Base-by-base conservation (phyloP, 2,888 invertebrate species). In the Heteromyza rotundicornis region DNA sequence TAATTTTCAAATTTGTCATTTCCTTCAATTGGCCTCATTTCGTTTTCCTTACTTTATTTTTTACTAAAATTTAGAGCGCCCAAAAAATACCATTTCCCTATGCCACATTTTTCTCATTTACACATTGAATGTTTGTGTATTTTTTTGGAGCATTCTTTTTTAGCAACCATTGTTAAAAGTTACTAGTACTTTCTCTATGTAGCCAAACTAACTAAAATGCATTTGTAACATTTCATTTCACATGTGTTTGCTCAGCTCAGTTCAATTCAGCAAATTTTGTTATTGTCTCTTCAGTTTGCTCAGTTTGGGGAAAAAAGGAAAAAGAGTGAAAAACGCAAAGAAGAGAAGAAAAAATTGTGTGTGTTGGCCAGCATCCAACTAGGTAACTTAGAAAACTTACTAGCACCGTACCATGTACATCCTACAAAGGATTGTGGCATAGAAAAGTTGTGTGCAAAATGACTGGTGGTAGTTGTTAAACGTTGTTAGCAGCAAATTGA, bases 281-380 rank as follows among this genome's bases (percentile, higher is more conserved):
- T 12, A 24, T 49, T 17, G 16, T 53, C n/a, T 2, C 12, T n/a
- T 22, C n/a, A n/a, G n/a, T n/a, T n/a, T n/a, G n/a, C n/a, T n/a
- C n/a, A n/a, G 23, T 16, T 20, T 2, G 27, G 10, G 16, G 16
- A 47, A n/a, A n/a, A n/a, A n/a, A n/a, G n/a, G n/a, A n/a, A n/a
- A n/a, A n/a, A n/a, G n/a, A n/a, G n/a, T n/a, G n/a, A n/a, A n/a
- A n/a, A n/a, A n/a, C n/a, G n/a, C 53, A 54, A 14, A 53, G 32
- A 2, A 17, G 23, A 17, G 35, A 20, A n/a, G 5, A 32, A 55
- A 55, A 55, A 2, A 17, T 12, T 19, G 19, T 1, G 27, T 20
- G 27, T 55, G 47, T 36, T 54, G 54, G 60, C 55, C 54, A 27
- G 16, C 35, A 16, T 47, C 54, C 60, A 60, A 60, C 20, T 55